Evolutionary conservation across 2,888 invertebrate genomes (phyloP), one percentile per base, ranked within the genome.

Genomic region (Sesia bembeciformis): DNA sequence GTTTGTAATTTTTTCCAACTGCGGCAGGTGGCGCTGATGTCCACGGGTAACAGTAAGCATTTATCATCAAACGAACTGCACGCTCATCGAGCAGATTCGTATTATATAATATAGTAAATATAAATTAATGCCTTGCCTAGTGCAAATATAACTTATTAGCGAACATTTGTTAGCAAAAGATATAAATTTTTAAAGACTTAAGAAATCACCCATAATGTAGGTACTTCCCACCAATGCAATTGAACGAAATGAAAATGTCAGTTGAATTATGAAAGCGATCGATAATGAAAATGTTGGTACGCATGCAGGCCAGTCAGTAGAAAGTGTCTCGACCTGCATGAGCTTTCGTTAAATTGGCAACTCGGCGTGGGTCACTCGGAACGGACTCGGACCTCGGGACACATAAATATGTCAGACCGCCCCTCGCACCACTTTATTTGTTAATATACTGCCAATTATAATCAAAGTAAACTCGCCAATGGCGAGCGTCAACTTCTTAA

Each of bases 261-360:
- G 83, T 79, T 83, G 79, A 82, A 84, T 86, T 86, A 86, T 88
- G 80, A 83, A 83, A 81, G 83, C 82, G 82, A 85, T 86, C 85
- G 81, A 84, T 86, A 85, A 81, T 81, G 84, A 84, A 86, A 85
- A 84, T 81, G 80, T 79, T 80, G 81, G 77, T 78, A 71, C 72
- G 70, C 76, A 75, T 76, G 71, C 77, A 74, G 57, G 59, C 57
- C 54, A 56, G 72, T 68, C 76, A 72, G 84, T 86, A 86, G 88
- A 88, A 89, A 88, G 88, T 89, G 80, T 87, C 84, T 85, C 85
- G 59, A 75, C 72, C 78, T 75, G 76, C 70, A 75, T 68, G 78
- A 78, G 83, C 83, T 84, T 84, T 85, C 87, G 77, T 81, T 84
- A 81, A 81, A 79, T 79, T 81, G 81, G 81, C 77, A 79, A 80